phyloP scores from a whole-genome alignment of 2,888 invertebrate species.

The Orthonevra nobilis region DNA sequence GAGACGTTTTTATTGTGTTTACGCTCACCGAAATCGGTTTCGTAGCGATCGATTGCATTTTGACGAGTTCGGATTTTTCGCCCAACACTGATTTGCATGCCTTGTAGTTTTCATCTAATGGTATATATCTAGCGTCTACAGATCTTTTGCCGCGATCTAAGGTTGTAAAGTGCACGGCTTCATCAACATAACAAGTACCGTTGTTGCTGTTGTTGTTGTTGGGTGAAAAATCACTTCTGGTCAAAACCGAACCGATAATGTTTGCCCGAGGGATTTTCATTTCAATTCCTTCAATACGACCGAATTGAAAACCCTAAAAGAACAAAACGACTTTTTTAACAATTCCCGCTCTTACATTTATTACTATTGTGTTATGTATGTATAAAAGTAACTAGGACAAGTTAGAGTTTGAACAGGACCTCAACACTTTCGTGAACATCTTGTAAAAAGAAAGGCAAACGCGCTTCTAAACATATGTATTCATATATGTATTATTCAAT shows the following conservation, averaged over 20 bases:
- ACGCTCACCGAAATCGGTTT: constrained; percentile 73
- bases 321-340: constrained; percentile 61
- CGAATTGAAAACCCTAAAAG: constrained; percentile 73
- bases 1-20: constrained; percentile 35
- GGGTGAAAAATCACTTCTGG: constrained; percentile 73
- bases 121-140: constrained; percentile 73
- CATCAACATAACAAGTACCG: constrained; percentile 75
- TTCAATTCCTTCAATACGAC: constrained; percentile 73
- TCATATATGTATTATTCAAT: no score
- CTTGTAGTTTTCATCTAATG: constrained; percentile 76
- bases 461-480: no score
- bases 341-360: constrained; percentile 65
- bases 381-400: constrained; percentile 36
- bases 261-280: constrained; percentile 73
- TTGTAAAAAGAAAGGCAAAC: no score
- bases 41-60: constrained; percentile 71
- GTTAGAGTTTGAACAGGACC: constrained; percentile 13
- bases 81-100: constrained; percentile 76
- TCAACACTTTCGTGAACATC: constrained; percentile 53
- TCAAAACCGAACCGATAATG: constrained; percentile 71
- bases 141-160: constrained; percentile 75
- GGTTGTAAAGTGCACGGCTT: constrained; percentile 74
- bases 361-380: constrained; percentile 16
- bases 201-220: no score
- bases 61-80: constrained; percentile 72